Evolutionary conservation across 2,797 vertebrate genomes (phyloP).

Genomic region (Microctenopoma stevenorrisi): DNA sequence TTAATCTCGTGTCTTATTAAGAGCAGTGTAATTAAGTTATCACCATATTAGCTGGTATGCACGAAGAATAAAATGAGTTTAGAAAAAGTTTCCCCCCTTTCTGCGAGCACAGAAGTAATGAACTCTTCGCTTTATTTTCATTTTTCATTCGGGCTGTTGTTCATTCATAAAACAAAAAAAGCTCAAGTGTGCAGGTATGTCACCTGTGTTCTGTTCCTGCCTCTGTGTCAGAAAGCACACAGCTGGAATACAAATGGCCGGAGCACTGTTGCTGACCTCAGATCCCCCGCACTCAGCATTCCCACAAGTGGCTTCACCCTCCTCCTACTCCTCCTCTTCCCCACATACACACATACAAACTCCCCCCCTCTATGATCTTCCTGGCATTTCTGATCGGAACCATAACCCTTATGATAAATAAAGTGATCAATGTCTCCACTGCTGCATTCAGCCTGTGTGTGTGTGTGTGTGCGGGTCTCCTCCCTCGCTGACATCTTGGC

Average conservation of each 20-base stretch:
- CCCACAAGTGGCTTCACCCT: slow-evolving; percentile 54
- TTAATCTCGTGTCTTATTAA: no score
- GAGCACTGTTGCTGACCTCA: slow-evolving; percentile 42
- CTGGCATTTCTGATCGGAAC: slow-evolving; percentile 49
- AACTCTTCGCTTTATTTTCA: no score
- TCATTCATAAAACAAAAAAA: no score
- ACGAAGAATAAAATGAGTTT: not conserved
- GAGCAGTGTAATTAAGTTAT: not conserved
- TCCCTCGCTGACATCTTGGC: slow-evolving; percentile 80
- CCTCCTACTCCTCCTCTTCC: not conserved
- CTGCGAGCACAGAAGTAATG: no score
- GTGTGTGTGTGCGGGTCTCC: not conserved
- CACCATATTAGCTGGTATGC: not conserved
- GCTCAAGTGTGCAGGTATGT: no score
- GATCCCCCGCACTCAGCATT: slow-evolving; percentile 60
- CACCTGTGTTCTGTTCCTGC: not conserved
- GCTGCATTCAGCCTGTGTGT: slow-evolving; percentile 10
- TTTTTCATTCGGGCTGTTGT: no score
- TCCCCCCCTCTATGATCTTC: slow-evolving; percentile 31
- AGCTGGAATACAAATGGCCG: slow-evolving; percentile 58
- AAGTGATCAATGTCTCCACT: slow-evolving; percentile 67
- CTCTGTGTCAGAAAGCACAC: slow-evolving; percentile 7
- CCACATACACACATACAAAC: not conserved
- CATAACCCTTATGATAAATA: slow-evolving; percentile 51
- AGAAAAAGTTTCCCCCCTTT: not conserved